Evolutionary conservation across 2,113 vertebrate genomes (phyloP), one percentile per base, ranked within the genome.

Genomic region (Acrocephalus kingi): DNA sequence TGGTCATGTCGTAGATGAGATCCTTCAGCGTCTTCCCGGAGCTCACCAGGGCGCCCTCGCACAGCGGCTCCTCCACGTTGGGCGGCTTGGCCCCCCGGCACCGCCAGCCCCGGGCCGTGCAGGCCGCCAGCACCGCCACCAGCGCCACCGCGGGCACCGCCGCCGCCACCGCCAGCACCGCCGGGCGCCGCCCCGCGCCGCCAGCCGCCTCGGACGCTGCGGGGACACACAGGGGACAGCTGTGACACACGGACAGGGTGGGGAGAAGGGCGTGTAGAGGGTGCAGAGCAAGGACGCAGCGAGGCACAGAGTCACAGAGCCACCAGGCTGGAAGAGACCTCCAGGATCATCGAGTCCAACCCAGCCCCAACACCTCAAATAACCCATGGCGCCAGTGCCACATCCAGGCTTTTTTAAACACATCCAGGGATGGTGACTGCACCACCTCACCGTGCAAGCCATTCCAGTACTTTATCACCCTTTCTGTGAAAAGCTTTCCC

Each of bases 1-100:
- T 99, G 1, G 98, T 99, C 98, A 99, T 99, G 91, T 99, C 99
- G 11, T 97, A 98, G 90, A 99, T 99, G 41, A 99, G 98, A 39
- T 99, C 99, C 97, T 98, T 98, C 43, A 99, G 98, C 25, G 98
- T 98, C 97, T 98, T 99, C 28, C 99, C 98, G 2, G 98, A 71
- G 66, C 97, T 97, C 73, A 97, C 97, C 48, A 99, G 96, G 93
- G 95, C 98, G 95, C 98, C 98, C 61, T 99, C 99, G 4, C 98
- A 98, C 15, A 98, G 97, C 0, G 98, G 97, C 23, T 99, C 99
- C 95, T 99, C 99, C 41, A 98, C 97, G 24, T 97, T 98, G 80
- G 98, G 98, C 7, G 97, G 97, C 93, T 93, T 98, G 77, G 93
- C 92, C 89, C 97, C 97, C n/a, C 94, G 84, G 78, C 97, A 96